Percentiles rank a stretch among this genome's conserved stretches.
Evolutionary conservation across 2,113 vertebrate genomes (phyloP).

Genomic region (Heteronetta atricapilla): DNA sequence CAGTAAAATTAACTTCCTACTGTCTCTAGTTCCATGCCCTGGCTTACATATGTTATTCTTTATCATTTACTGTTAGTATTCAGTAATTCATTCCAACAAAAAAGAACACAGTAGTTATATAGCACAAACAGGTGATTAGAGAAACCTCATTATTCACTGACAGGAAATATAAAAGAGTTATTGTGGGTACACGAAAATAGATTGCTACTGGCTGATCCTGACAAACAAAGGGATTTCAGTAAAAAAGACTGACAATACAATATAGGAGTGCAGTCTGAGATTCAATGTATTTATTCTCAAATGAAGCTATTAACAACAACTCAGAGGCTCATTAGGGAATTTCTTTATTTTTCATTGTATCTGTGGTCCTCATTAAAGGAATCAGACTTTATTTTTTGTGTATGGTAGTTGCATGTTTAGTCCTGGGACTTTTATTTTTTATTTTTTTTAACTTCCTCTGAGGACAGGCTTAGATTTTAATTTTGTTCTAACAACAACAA

Average conservation of each 20-base stretch:
- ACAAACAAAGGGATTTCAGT: constrained; percentile 16
- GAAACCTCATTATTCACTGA: constrained; percentile 44
- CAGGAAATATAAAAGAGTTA: constrained; percentile 17
- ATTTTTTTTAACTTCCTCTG: neutral
- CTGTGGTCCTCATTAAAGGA: neutral
- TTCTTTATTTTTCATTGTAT: neutral
- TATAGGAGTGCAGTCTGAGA: neutral
- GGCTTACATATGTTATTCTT: neutral
- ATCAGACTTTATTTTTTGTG: neutral
- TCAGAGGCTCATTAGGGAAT: constrained; percentile 27
- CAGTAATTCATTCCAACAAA: neutral
- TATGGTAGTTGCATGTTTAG: neutral
- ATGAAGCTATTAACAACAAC: constrained; percentile 10
- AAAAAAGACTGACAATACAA: constrained; percentile 35
- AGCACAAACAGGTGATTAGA: constrained; percentile 51
- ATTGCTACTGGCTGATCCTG: constrained; percentile 7
- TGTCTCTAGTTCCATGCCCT: neutral
- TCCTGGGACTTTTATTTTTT: neutral
- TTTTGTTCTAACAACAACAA: neutral
- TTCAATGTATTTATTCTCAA: constrained; percentile 35
- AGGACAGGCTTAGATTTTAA: neutral
- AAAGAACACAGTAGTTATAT: neutral
- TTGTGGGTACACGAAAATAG: constrained; percentile 15
- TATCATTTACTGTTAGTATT: neutral
- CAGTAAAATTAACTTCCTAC: neutral